Conservation (phyloP, 1,140 invertebrate genomes). For the Zelostemma sp. region DNA sequence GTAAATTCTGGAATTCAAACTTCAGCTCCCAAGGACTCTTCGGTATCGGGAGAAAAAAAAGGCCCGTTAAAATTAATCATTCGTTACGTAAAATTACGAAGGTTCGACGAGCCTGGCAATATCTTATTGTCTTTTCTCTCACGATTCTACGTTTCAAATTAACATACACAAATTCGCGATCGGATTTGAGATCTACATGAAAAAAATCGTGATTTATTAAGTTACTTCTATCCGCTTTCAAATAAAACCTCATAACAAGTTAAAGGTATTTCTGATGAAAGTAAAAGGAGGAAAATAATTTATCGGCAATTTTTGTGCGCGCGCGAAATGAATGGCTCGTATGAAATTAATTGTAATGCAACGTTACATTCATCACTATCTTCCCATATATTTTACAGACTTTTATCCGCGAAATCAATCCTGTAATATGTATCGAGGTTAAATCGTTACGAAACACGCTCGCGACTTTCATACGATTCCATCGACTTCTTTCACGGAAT, state of each 20-base stretch:
- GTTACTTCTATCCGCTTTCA: neutral
- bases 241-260: conserved; percentile 3
- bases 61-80: neutral
- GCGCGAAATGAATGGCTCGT: neutral
- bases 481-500: too few species aligned
- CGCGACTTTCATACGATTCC: neutral
- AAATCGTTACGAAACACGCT: neutral
- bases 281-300: conserved; percentile 1
- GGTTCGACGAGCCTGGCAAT: conserved; percentile 15
- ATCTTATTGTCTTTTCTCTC: conserved; percentile 30
- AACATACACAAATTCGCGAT: conserved; percentile 29
- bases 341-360: neutral
- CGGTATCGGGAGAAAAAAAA: neutral
- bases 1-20: neutral
- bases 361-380: neutral
- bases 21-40: neutral
- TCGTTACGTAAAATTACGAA: conserved; percentile 10
- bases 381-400: neutral
- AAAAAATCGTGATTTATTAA: conserved; percentile 27
- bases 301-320: neutral
- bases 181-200: conserved; percentile 28
- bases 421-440: neutral
- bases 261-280: neutral
- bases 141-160: conserved; percentile 37
- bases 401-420: neutral